Evolutionary conservation across 2,113 vertebrate species (phyloP).

Genomic region (Echinops telfairi): DNA sequence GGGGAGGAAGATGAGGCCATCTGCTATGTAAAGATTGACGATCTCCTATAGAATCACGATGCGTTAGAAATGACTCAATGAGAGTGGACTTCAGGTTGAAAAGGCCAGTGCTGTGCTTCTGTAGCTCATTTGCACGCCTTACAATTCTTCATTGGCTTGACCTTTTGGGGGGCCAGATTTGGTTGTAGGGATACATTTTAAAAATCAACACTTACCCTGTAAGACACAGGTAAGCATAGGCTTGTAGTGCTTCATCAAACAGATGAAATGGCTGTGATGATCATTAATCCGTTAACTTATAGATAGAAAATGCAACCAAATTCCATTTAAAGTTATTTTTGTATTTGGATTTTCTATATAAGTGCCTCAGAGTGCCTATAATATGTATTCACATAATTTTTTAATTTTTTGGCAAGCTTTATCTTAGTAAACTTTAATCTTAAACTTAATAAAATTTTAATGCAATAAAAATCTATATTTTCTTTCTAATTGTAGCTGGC

Average conservation of each 20-base stretch:
- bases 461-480: constrained; percentile 48
- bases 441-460: constrained; percentile 31
- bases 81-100: background rate
- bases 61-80: too few species aligned
- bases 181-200: background rate
- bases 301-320: constrained; percentile 43
- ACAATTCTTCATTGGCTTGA: background rate
- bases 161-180: background rate
- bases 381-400: constrained; percentile 36
- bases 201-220: background rate
- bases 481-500: background rate
- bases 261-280: background rate
- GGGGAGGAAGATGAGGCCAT: too few species aligned
- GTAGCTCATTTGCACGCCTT: background rate
- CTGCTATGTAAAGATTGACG: too few species aligned
- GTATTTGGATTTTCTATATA: background rate
- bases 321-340: constrained; percentile 49
- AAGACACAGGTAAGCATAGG: background rate
- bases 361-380: constrained; percentile 24
- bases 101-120: background rate
- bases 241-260: background rate
- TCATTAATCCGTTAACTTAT: constrained; percentile 34
- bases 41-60: too few species aligned
- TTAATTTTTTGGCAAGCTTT: constrained; percentile 59
- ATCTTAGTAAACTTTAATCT: constrained; percentile 14